Conservation (phyloP, 1,140 invertebrate genomes). For the Zaprionus taronus region DNA sequence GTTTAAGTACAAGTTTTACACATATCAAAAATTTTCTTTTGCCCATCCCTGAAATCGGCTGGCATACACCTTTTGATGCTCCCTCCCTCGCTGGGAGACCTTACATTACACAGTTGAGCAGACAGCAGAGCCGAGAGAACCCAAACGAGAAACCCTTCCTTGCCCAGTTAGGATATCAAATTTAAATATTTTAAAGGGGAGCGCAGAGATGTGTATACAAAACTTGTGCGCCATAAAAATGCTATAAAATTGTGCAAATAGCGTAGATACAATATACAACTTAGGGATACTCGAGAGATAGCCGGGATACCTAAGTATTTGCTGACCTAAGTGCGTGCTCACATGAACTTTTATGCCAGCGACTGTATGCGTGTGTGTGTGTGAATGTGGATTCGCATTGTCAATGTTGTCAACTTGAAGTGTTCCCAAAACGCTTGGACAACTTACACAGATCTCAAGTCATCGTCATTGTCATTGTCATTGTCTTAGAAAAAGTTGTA, state of each 20-base stretch:
- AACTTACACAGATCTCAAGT: constrained; percentile 24
- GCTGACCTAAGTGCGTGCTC: constrained; percentile 66
- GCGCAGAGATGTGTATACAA: constrained; percentile 38
- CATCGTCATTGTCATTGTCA: constrained; percentile 23
- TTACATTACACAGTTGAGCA: constrained; percentile 67
- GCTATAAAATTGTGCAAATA: constrained; percentile 78
- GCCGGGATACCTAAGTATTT: constrained; percentile 51
- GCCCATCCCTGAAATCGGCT: constrained; percentile 4
- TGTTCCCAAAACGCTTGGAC: constrained; percentile 18
- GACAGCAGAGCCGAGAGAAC: constrained; percentile 29
- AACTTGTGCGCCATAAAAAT: constrained; percentile 76
- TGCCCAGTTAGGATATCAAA: constrained; percentile 49
- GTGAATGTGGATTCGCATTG: constrained; percentile 37
- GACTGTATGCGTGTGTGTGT: constrained; percentile 27
- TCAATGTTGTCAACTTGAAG: constrained; percentile 47
- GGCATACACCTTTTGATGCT: constrained; percentile 16
- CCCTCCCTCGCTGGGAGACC: constrained; percentile 30
- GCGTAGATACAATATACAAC: constrained; percentile 50
- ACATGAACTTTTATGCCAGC: constrained; percentile 20
- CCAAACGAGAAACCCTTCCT: constrained; percentile 23
- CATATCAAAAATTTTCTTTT: background rate
- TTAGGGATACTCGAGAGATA: constrained; percentile 38
- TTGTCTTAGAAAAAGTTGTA: constrained; percentile 32
- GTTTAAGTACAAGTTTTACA: background rate
- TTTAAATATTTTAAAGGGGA: constrained; percentile 75